Conservation (phyloP, 2,797 vertebrate genomes). For the Ceyx erithaca region DNA sequence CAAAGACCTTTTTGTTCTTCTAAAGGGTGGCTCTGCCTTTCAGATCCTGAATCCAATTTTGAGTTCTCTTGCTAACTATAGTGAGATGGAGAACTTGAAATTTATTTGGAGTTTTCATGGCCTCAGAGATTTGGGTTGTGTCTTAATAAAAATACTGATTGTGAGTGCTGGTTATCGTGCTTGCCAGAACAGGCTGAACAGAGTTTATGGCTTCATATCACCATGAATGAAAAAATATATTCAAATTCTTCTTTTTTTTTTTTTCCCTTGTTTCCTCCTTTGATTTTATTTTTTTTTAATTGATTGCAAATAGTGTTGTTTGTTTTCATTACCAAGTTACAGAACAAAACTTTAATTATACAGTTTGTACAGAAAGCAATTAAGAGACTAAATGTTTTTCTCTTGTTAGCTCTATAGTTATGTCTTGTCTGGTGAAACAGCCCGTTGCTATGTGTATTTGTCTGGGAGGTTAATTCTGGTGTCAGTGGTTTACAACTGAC, state of each 20-base stretch:
- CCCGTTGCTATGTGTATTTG: background rate
- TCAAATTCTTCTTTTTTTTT: background rate
- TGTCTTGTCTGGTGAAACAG: conserved; percentile 37
- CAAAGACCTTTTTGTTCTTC: background rate
- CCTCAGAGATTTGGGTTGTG: background rate
- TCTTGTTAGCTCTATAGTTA: conserved; percentile 49
- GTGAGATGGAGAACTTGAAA: background rate
- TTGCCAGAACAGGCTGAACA: conserved; percentile 54
- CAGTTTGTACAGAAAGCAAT: conserved; percentile 72
- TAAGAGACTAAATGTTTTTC: conserved; percentile 70
- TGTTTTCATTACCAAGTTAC: conserved; percentile 76
- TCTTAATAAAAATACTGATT: conserved; percentile 18
- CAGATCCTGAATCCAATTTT: background rate
- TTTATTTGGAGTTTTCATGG: background rate
- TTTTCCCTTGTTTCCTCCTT: background rate
- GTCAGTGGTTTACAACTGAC: background rate
- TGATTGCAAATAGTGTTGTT: conserved; percentile 61
- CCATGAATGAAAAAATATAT: background rate
- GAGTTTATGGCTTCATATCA: conserved; percentile 1
- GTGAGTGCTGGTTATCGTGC: conserved; percentile 12
- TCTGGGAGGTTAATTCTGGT: conserved; percentile 37
- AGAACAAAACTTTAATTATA: conserved; percentile 77
- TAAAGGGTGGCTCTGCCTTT: background rate
- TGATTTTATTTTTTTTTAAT: conserved; percentile 35
- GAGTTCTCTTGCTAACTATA: background rate